phyloP scores from a whole-genome alignment of 2,888 invertebrate genomes.

The Drosophila ochracea region DNA sequence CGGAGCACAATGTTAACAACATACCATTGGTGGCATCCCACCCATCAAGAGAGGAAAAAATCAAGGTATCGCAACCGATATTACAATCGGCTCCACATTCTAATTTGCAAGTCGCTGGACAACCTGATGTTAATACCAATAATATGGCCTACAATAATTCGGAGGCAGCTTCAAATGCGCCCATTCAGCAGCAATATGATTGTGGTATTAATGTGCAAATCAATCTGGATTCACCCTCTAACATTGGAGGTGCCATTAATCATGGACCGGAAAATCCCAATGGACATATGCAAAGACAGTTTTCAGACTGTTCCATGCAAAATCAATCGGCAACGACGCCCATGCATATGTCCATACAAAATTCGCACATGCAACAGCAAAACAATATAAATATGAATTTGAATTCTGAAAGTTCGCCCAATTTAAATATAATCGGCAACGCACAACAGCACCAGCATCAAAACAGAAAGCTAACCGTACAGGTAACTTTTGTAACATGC shows the following conservation, averaged over 20 bases:
- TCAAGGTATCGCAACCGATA: constrained; percentile 59
- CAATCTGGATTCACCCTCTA: constrained; percentile 94
- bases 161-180: constrained; percentile 93
- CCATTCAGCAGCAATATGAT: constrained; percentile 89
- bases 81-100: constrained; percentile 43
- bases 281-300: constrained; percentile 86
- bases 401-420: constrained; percentile 83
- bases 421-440: constrained; percentile 82
- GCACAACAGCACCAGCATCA: constrained; percentile 73
- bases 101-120: constrained; percentile 73
- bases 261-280: constrained; percentile 89
- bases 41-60: constrained; percentile 63
- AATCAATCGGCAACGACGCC: constrained; percentile 86
- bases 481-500: constrained; percentile 61
- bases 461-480: constrained; percentile 81
- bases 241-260: constrained; percentile 94
- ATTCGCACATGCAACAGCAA: constrained; percentile 87
- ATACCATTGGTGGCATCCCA: constrained; percentile 32
- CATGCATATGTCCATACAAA: constrained; percentile 87
- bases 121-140: constrained; percentile 67
- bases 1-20: constrained; percentile 70
- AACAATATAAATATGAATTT: constrained; percentile 76
- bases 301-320: constrained; percentile 90
- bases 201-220: constrained; percentile 94
- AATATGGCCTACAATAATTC: constrained; percentile 91